Evolutionary conservation across 2,888 invertebrate genomes (phyloP).

Genomic region (Cerastoderma edule): DNA sequence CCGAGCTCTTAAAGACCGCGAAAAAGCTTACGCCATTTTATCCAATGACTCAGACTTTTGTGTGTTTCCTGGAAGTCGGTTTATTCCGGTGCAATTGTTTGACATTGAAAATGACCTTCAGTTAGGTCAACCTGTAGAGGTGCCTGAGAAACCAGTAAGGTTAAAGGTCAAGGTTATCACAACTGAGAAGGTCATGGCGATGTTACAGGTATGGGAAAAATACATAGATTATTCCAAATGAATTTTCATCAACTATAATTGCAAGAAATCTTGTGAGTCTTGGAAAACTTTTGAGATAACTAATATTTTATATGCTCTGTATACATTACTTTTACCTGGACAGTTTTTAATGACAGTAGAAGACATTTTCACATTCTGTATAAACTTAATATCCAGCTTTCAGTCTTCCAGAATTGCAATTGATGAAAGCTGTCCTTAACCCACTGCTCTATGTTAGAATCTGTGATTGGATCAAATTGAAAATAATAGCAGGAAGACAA

Average conservation of each 20-base stretch:
- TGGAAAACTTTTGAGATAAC: background rate
- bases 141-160: constrained; percentile 70
- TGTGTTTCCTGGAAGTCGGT: constrained; percentile 74
- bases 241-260: background rate
- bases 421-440: too few species aligned
- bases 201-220: constrained; percentile 65
- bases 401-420: too few species aligned
- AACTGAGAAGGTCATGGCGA: constrained; percentile 64
- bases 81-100: constrained; percentile 78
- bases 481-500: too few species aligned
- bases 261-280: background rate
- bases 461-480: too few species aligned
- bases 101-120: constrained; percentile 77
- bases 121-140: constrained; percentile 64
- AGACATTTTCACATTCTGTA: too few species aligned
- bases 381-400: too few species aligned
- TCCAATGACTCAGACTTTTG: constrained; percentile 82
- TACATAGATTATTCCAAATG: background rate
- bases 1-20: constrained; percentile 68
- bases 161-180: constrained; percentile 74
- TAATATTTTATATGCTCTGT: background rate
- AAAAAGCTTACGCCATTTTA: constrained; percentile 77
- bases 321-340: too few species aligned
- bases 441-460: too few species aligned
- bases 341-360: too few species aligned